These are phyloP conservation scores for Turritopsis rubra DNA, from an alignment of 30 jellyfish, hydroid and myxozoan genomes.

Conservation along the genomic window DNA sequence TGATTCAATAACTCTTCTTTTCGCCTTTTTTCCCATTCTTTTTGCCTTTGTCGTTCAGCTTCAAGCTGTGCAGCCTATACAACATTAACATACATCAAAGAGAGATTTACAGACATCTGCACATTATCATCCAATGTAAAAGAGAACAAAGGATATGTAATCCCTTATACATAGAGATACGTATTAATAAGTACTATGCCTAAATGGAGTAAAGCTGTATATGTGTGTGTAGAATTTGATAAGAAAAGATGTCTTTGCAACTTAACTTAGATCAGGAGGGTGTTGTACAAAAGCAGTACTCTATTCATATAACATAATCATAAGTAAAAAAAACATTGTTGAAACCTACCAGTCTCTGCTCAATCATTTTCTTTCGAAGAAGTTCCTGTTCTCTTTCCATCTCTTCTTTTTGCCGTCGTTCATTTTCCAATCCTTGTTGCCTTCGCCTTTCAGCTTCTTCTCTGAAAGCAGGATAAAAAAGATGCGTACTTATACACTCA, in stretches of 20 bases:
- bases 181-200: too few species aligned
- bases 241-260: too few species aligned
- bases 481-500: background rate
- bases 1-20: constrained; percentile 83
- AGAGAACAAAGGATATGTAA: too few species aligned
- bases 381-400: constrained; percentile 92
- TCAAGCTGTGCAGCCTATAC: constrained; percentile 97
- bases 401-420: constrained; percentile 74
- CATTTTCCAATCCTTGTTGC: constrained; percentile 71
- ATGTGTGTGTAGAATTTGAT: too few species aligned
- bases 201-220: too few species aligned
- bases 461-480: constrained; percentile 24
- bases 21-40: constrained; percentile 93
- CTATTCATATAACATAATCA: too few species aligned
- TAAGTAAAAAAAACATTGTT: background rate
- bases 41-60: constrained; percentile 83
- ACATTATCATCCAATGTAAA: too few species aligned
- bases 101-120: too few species aligned
- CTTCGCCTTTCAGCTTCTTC: constrained; percentile 83
- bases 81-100: background rate
- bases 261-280: too few species aligned
- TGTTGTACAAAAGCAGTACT: too few species aligned
- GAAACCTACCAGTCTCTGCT: constrained; percentile 69
- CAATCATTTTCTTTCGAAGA: constrained; percentile 65
- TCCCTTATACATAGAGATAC: too few species aligned